A percentile compares a stretch with the other conserved stretches of the same genome.
Conservation (phyloP, 2,797 vertebrate species). For the Amblyopsis hoosieri region DNA sequence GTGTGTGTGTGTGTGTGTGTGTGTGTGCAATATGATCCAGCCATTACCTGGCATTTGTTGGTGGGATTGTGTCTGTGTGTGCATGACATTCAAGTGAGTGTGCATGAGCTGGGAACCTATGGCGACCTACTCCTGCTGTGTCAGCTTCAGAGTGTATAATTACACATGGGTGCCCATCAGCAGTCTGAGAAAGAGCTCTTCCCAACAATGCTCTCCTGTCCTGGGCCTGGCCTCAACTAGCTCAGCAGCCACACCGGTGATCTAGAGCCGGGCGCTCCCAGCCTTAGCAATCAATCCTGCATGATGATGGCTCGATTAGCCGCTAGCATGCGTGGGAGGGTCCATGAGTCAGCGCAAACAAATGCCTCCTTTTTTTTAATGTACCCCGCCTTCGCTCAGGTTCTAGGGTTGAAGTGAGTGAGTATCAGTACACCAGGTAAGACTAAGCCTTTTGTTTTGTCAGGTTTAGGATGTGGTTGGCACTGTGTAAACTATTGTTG, state of each 20-base stretch:
- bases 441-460: conserved; percentile 40
- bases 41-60: conserved; percentile 15
- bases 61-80: conserved; percentile 1
- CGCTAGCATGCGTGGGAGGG: conserved; percentile 40
- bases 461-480: conserved; percentile 38
- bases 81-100: conserved; percentile 1
- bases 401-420: conserved; percentile 36
- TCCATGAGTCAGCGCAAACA: conserved; percentile 61
- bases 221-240: conserved; percentile 40
- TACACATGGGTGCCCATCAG: conserved; percentile 73
- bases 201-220: conserved; percentile 54
- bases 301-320: conserved; percentile 59
- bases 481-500: conserved; percentile 44
- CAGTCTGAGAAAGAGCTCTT: conserved; percentile 53
- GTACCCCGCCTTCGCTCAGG: conserved; percentile 28
- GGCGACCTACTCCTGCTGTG: conserved; percentile 62
- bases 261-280: conserved; percentile 43
- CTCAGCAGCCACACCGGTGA: conserved; percentile 38
- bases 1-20: conserved; percentile 14
- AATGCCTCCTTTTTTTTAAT: conserved; percentile 45
- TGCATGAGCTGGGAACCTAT: conserved; percentile 2
- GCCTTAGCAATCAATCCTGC: conserved; percentile 36
- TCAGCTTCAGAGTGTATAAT: conserved; percentile 70
- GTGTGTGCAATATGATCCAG: conserved; percentile 1
- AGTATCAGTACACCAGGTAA: conserved; percentile 37